Base-by-base conservation (phyloP, 1,140 invertebrate genomes). In the Neodiprion lecontei region DNA sequence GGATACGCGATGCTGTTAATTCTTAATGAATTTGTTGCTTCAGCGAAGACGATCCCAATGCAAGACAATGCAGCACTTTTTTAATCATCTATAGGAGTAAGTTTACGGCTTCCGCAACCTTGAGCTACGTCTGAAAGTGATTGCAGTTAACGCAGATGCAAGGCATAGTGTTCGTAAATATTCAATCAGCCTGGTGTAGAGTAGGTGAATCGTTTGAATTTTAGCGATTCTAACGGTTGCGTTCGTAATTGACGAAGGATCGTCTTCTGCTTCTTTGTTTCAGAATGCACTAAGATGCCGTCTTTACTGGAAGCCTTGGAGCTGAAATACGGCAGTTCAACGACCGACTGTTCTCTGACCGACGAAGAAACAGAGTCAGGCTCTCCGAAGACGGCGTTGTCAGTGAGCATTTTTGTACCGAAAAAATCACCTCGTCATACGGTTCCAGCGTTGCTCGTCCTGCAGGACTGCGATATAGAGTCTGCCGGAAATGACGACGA, bases 391-490 rank as follows among this genome's bases (percentile, higher is more conserved):
- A 92, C 79, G 89, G 92, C 81, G 77, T 90, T 89, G 86, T 93
- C 79, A 66, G 92, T 95, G 67, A 93, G 94, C 74, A 96, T 96
- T 79, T 96, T 94, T 84, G 94, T 96, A 80, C 95, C 94, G 28
- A 95, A 95, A 80, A 91, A 93, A 71, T 93, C 94, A 4, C 95
- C 95, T 3, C 90, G 95, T 61, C 89, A 91, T 76, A 90, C 92
- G 79, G 94, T 97, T 70, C 96, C 96, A 9, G 93, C 94, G 0
- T 88, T 96, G n/a, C 87, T 97, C 70, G 95, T 96, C 66, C 90
- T 97, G n/a, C 96, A 96, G 80, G 95, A 96, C 83, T 96, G 95
- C 85, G 94, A 95, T 84, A 97, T 97, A 76, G 93, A 95, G 76
- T 93, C 92, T 76, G 95, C 95, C 67, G 96, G 96, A n/a, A 94